A percentile compares a stretch with the other conserved stretches of the same genome.
These are phyloP conservation scores for Idaea dimidiata DNA, from an alignment of 2,888 invertebrate species.

Conservation along the genomic window DNA sequence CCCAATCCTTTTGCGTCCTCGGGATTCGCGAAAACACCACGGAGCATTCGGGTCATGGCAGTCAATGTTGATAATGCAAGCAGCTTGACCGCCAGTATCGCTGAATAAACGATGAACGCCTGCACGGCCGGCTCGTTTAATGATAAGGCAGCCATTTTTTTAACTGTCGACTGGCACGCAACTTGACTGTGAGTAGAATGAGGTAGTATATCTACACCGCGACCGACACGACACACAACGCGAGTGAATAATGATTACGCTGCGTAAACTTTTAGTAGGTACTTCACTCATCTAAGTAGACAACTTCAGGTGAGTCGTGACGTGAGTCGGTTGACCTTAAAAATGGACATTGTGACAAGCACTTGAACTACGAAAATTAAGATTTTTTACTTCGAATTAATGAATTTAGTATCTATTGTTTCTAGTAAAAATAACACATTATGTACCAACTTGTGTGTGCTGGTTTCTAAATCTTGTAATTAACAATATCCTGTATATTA, in stretches of 20 bases:
- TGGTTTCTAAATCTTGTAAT: too few relatives aligned
- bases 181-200: neutral
- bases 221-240: neutral
- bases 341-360: neutral
- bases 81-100: constrained; percentile 59
- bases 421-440: too few relatives aligned
- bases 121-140: constrained; percentile 49
- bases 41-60: constrained; percentile 39
- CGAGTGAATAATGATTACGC: neutral
- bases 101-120: constrained; percentile 60
- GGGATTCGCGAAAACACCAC: constrained; percentile 56
- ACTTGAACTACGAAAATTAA: neutral
- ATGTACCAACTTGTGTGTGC: too few relatives aligned
- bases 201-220: neutral
- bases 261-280: neutral
- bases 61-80: constrained; percentile 48
- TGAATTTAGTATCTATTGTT: too few relatives aligned
- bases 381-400: too few relatives aligned
- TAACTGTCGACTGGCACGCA: neutral
- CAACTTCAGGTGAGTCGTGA: neutral
- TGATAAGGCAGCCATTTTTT: constrained; percentile 46
- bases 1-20: constrained; percentile 53
- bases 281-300: neutral
- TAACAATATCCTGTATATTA: too few relatives aligned
- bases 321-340: neutral